phyloP scores from a whole-genome alignment of 2,797 vertebrate genomes.

The Taeniopygia guttata region DNA sequence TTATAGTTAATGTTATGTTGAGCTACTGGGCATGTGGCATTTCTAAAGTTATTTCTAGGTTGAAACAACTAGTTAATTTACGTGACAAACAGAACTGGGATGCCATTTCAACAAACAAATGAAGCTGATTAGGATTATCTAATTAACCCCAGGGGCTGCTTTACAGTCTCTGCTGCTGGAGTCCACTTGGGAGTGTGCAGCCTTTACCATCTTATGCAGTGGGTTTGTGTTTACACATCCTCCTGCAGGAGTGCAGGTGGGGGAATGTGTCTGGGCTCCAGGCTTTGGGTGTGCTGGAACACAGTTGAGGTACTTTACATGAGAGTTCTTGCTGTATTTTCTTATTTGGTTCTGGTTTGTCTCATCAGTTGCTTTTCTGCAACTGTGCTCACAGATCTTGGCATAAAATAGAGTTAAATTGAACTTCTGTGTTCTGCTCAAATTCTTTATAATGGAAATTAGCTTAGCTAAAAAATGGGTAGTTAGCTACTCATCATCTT shows the following conservation, averaged over 20 bases:
- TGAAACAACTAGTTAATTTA: background rate
- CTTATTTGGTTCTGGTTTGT: background rate
- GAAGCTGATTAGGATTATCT: background rate
- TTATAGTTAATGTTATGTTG: background rate
- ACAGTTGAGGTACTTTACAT: fast-evolving
- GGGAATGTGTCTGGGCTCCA: fast-evolving
- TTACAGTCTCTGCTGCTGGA: background rate
- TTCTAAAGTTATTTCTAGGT: background rate
- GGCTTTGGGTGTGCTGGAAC: background rate
- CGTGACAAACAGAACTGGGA: background rate
- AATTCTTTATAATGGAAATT: background rate
- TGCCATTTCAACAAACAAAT: background rate
- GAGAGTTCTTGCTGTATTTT: background rate
- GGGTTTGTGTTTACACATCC: background rate
- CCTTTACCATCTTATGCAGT: background rate
- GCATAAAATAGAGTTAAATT: background rate
- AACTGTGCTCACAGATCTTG: background rate
- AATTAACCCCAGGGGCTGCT: background rate
- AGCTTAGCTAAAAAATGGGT: background rate
- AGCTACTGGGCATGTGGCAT: background rate
- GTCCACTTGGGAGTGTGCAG: background rate
- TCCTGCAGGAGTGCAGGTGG: background rate
- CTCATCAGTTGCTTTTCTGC: background rate
- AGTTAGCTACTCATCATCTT: background rate
- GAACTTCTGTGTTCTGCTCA: background rate